These are phyloP conservation scores for Lordiphosa fenestrarum DNA, from an alignment of 2,888 invertebrate species.

Conservation along the genomic window DNA sequence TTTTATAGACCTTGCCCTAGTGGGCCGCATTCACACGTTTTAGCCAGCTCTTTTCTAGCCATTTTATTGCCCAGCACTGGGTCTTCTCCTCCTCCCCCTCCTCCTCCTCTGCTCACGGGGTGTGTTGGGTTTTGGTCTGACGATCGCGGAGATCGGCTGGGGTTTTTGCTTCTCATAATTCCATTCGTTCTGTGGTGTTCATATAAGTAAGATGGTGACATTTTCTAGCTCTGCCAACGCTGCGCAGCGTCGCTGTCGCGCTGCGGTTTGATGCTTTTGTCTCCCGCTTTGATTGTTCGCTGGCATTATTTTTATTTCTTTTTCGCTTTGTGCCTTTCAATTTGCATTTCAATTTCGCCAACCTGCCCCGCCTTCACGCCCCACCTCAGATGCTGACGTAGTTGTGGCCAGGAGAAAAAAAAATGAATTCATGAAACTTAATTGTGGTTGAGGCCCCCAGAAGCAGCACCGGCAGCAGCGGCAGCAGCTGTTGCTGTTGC, in stretches of 20 bases:
- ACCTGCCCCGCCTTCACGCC: conserved; percentile 10
- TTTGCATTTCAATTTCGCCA: conserved; percentile 64
- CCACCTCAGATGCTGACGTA: conserved; percentile 24
- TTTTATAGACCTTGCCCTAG: too few species aligned
- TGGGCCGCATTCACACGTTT: too few species aligned
- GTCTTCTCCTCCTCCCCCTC: not conserved
- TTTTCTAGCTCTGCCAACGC: conserved; percentile 47
- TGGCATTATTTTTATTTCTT: conserved; percentile 25
- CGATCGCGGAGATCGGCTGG: conserved; percentile 2
- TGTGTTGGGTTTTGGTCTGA: conserved; percentile 8
- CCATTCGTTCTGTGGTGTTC: conserved; percentile 27
- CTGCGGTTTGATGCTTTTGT: conserved; percentile 31
- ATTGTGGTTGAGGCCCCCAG: conserved; percentile 23
- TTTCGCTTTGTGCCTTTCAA: conserved; percentile 68
- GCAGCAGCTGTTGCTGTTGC: conserved; percentile 8
- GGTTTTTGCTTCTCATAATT: conserved; percentile 41
- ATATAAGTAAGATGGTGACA: conserved; percentile 42
- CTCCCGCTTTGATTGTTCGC: conserved; percentile 59
- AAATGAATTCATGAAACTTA: conserved; percentile 35
- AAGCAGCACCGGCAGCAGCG: conserved; percentile 1
- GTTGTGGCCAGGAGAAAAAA: conserved; percentile 18
- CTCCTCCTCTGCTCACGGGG: not conserved
- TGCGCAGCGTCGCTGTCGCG: conserved; percentile 18
- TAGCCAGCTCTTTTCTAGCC: not conserved
- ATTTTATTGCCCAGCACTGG: not conserved